Base-by-base conservation (phyloP, 2,888 invertebrate species). In the Spodoptera exigua region DNA sequence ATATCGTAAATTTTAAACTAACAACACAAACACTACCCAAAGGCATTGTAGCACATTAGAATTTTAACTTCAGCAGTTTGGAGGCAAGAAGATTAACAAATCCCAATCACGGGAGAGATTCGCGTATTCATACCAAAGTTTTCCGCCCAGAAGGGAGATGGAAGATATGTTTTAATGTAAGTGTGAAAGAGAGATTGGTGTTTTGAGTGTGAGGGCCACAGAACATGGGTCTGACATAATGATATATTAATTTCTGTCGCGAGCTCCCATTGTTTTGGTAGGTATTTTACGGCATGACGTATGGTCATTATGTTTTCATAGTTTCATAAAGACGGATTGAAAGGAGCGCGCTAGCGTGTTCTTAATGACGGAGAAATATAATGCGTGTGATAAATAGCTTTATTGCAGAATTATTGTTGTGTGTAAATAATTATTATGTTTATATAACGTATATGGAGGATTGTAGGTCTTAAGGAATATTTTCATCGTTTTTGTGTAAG, bases 171-270 rank as follows among this genome's bases (percentile, higher is more conserved):
- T 35, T 27, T 3, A 3, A 4, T 0, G 2, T 43, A 17, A 2
- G 80, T 43, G 55, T 47, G 81, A 87, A 63, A 36, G 82, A 71
- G 89, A 87, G 53, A 55, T 79, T 13, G 16, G 47, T 63, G 76
- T 69, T 51, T 54, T 59, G 58, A 73, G 78, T 79, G 81, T 78
- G 87, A 83, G 87, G 84, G 84, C 79, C 76, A 85, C 79, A 79
- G 80, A 87, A 87, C 83, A 88, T 94, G 94, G 89, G 87, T 86
- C 88, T 94, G 94, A 93, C 94, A 92, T 93, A 94, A 94, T 94
- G 94, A 94, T 94, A 91, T 93, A 94, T 94, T 94, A 94, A 94
- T 94, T 93, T 93, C 92, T 92, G 92, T 92, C 92, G 90, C 89
- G 84, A 79, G 88, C 90, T 85, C 76, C 91, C 81, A 92, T 94